phyloP scores from a whole-genome alignment of 2,113 vertebrate genomes.

The Cyrtonyx montezumae region DNA sequence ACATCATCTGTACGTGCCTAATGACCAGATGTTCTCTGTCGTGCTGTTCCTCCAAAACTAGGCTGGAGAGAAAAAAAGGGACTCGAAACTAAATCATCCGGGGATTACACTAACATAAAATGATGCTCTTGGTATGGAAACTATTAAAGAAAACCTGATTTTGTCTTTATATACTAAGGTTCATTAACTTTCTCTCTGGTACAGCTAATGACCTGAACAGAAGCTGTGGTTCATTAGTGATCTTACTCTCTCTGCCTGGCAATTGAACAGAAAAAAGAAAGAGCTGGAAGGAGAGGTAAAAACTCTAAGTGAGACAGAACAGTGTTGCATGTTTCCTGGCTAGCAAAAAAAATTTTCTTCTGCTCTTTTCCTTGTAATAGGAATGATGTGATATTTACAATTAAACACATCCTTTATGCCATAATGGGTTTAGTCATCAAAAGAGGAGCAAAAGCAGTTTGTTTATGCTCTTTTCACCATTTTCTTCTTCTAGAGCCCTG shows the following conservation, averaged over 20 bases:
- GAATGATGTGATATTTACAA: not conserved
- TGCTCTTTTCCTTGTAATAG: not conserved
- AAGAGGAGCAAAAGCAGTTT: not conserved
- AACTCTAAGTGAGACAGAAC: constrained; percentile 29
- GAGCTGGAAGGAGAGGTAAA: constrained; percentile 33
- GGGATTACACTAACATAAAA: constrained; percentile 72
- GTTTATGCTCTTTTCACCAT: not conserved
- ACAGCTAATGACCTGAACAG: constrained; percentile 75
- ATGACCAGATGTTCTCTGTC: constrained; percentile 71
- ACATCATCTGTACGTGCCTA: constrained; percentile 54
- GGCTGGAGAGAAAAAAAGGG: not conserved
- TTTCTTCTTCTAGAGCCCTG: not conserved
- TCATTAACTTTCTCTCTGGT: constrained; percentile 77
- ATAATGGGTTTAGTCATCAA: not conserved
- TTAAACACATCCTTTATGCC: not conserved
- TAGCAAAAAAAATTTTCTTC: constrained; percentile 24
- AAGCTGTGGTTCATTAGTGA: constrained; percentile 74
- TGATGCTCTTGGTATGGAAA: constrained; percentile 72
- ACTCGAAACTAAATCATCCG: constrained; percentile 64
- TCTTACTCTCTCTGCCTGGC: constrained; percentile 67
- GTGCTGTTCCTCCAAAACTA: constrained; percentile 17
- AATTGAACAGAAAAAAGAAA: constrained; percentile 55
- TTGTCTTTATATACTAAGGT: constrained; percentile 74
- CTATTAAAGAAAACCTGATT: constrained; percentile 77
- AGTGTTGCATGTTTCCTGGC: not conserved